A percentile compares a stretch with the other conserved stretches of the same genome.
phyloP scores from a whole-genome alignment of 2,113 vertebrate species.

The Euleptes europaea region DNA sequence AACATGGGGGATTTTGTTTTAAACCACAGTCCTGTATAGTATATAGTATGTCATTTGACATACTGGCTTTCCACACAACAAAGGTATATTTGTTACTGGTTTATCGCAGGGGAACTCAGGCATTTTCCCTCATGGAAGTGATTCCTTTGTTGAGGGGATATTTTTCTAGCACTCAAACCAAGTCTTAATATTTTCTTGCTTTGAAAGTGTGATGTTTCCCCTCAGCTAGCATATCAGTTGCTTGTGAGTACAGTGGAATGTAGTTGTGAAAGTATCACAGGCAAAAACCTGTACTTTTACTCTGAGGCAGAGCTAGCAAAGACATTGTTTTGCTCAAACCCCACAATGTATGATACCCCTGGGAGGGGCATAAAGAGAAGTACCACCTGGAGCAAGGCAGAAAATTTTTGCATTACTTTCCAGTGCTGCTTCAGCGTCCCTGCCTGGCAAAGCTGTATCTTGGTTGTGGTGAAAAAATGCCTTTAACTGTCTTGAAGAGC shows the following conservation, averaged over 20 bases:
- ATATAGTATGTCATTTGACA: neutral
- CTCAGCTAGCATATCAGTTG: neutral
- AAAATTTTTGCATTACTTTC: no score
- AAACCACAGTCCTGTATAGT: neutral
- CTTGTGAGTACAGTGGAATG: neutral
- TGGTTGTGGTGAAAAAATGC: no score
- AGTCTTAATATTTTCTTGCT: neutral
- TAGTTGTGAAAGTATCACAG: neutral
- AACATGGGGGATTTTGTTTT: neutral
- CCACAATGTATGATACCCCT: no score
- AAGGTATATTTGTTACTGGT: neutral
- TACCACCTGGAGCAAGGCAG: no score
- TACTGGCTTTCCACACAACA: neutral
- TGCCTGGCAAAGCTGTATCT: no score
- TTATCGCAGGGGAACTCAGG: neutral
- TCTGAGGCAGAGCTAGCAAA: neutral
- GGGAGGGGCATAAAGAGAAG: no score
- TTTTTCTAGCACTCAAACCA: neutral
- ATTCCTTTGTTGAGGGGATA: neutral
- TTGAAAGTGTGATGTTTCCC: neutral
- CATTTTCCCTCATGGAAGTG: neutral
- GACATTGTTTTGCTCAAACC: no score
- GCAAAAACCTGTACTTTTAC: neutral
- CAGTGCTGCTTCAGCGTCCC: no score
- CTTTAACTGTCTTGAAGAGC: no score